A percentile compares a stretch with the other conserved stretches of the same genome.
These are phyloP conservation scores for Drosophila saltans DNA, from an alignment of 1,140 invertebrate species.

Conservation along the genomic window DNA sequence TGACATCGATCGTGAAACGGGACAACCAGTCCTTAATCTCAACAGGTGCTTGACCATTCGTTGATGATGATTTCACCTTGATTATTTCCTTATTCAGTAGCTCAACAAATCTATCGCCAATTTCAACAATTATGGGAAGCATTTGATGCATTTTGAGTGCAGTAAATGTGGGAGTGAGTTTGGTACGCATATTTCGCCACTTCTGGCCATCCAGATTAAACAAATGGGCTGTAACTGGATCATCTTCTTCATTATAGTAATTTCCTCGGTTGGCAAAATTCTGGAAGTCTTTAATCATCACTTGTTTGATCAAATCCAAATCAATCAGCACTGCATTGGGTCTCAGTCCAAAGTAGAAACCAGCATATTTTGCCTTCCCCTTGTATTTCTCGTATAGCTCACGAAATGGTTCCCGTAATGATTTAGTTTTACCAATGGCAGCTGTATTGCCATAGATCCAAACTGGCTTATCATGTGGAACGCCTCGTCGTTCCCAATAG, in stretches of 20 bases:
- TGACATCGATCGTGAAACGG: constrained; percentile 86
- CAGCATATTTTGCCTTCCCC: constrained; percentile 45
- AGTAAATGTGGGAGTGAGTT: constrained; percentile 85
- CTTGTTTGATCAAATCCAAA: constrained; percentile 85
- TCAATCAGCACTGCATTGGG: constrained; percentile 74
- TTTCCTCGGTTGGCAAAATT: constrained; percentile 84
- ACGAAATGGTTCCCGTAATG: constrained; percentile 41
- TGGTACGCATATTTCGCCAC: constrained; percentile 85
- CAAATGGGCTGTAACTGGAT: constrained; percentile 84
- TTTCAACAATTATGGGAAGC: constrained; percentile 76
- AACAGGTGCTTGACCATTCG: constrained; percentile 24
- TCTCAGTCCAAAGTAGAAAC: constrained; percentile 50
- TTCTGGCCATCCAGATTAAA: constrained; percentile 83
- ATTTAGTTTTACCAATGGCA: constrained; percentile 36
- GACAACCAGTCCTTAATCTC: constrained; percentile 83
- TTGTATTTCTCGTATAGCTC: constrained; percentile 79
- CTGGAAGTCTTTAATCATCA: constrained; percentile 86
- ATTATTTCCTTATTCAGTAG: constrained; percentile 54
- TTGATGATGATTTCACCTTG: not conserved
- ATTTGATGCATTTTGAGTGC: constrained; percentile 85
- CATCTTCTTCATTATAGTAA: constrained; percentile 81
- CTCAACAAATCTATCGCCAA: constrained; percentile 70
- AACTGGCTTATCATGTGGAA: constrained; percentile 75
- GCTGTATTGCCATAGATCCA: constrained; percentile 75
- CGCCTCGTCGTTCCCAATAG: constrained; percentile 81